phyloP scores from a whole-genome alignment of 1,140 invertebrate genomes.

The Drosophila subobscura region DNA sequence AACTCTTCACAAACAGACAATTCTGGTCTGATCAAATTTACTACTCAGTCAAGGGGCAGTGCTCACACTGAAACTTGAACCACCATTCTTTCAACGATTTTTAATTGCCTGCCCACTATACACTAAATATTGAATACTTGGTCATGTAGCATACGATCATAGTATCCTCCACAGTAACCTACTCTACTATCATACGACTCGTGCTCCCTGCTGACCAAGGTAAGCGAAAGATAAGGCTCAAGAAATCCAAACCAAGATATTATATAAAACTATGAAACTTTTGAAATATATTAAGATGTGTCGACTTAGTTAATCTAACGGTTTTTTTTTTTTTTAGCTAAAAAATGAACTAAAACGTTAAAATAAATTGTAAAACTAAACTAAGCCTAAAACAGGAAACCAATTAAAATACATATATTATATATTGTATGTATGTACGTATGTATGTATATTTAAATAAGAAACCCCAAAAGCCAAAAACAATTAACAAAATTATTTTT shows the following conservation, averaged over 20 bases:
- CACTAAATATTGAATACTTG: constrained; percentile 36
- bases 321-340: constrained; percentile 80
- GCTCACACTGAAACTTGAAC: constrained; percentile 3
- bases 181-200: neutral
- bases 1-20: constrained; percentile 7
- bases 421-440: constrained; percentile 39
- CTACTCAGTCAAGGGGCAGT: constrained; percentile 3
- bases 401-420: constrained; percentile 35
- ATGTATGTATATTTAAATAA: constrained; percentile 67
- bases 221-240: neutral
- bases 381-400: constrained; percentile 23
- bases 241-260: constrained; percentile 13
- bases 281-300: constrained; percentile 70
- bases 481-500: constrained; percentile 53
- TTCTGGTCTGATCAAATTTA: constrained; percentile 5
- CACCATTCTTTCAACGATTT: constrained; percentile 29
- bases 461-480: constrained; percentile 33
- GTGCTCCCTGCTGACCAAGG: constrained; percentile 1
- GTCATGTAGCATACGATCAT: constrained; percentile 23
- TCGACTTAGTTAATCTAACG: constrained; percentile 70
- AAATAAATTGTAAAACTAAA: constrained; percentile 74
- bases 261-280: constrained; percentile 31
- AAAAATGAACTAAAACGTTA: constrained; percentile 77
- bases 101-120: constrained; percentile 40
- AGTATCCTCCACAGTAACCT: constrained; percentile 3